These are phyloP conservation scores for Drosophila yooni DNA, from an alignment of 2,888 invertebrate species.

Conservation along the genomic window DNA sequence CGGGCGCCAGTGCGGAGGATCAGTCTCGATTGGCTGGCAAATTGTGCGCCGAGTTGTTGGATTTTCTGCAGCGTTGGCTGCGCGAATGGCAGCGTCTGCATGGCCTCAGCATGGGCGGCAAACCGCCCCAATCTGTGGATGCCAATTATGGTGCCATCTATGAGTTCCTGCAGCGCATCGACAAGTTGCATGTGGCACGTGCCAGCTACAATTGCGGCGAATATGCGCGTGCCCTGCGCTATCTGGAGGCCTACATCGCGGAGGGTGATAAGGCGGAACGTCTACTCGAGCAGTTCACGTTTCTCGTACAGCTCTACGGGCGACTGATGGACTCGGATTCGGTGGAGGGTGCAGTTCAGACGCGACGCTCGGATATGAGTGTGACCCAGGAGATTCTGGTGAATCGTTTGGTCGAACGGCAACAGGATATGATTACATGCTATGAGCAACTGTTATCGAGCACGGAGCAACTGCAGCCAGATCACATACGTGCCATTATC, in stretches of 20 bases:
- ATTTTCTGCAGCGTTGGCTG: conserved; percentile 91
- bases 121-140: conserved; percentile 82
- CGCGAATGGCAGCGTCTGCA: conserved; percentile 86
- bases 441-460: conserved; percentile 92
- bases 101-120: conserved; percentile 67
- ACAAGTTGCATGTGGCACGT: conserved; percentile 89
- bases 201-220: conserved; percentile 92
- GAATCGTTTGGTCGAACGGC: conserved; percentile 92
- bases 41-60: conserved; percentile 90
- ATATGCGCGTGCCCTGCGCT: conserved; percentile 90
- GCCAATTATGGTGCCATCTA: conserved; percentile 73
- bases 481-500: conserved; percentile 88
- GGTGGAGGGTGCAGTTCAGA: conserved; percentile 91
- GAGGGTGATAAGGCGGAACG: conserved; percentile 85
- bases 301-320: conserved; percentile 92
- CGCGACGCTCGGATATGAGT: conserved; percentile 91
- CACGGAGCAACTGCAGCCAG: conserved; percentile 85
- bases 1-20: conserved; percentile 34
- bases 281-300: conserved; percentile 87
- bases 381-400: conserved; percentile 93
- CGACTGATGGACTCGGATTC: conserved; percentile 96
- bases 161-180: conserved; percentile 86
- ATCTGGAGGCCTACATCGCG: conserved; percentile 90
- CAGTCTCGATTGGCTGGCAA: conserved; percentile 87
- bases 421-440: conserved; percentile 94